Evolutionary conservation across 2,888 invertebrate genomes (phyloP).

Genomic region (Pristionchus fissidentatus): DNA sequence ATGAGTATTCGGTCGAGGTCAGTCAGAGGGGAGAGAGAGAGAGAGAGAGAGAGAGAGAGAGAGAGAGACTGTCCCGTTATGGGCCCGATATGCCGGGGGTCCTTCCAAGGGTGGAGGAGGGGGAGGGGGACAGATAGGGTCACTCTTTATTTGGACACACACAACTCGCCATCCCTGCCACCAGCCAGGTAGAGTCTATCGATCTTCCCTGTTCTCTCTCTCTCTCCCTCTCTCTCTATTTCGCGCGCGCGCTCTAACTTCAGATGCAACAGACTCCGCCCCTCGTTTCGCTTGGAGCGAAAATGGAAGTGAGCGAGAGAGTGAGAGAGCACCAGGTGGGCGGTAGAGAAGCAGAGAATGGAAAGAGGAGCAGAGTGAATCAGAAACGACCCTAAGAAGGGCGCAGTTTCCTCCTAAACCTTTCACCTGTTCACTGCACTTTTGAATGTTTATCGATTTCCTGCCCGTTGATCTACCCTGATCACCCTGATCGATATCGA

Average conservation of each 20-base stretch:
- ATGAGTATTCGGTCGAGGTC: conserved; percentile 36
- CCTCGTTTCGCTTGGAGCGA: conserved; percentile 3
- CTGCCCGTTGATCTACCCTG: conserved; percentile 5
- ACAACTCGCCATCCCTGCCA: no score
- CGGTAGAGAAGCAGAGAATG: background rate
- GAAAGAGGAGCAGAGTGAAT: background rate
- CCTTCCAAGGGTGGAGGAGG: no score
- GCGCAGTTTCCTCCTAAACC: background rate
- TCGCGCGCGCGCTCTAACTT: conserved; percentile 11
- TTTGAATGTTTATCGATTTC: background rate
- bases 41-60: background rate
- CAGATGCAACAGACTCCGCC: conserved; percentile 15
- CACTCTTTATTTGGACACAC: conserved; percentile 20
- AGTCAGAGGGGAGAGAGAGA: conserved; percentile 8
- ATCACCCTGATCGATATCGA: conserved; percentile 22
- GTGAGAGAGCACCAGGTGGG: conserved; percentile 28
- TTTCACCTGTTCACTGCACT: background rate
- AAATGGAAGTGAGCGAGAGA: background rate
- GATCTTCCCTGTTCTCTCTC: no score
- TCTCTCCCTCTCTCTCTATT: background rate
- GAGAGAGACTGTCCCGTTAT: no score
- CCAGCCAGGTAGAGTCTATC: conserved; percentile 7
- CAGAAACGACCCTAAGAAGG: conserved; percentile 1
- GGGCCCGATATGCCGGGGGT: no score
- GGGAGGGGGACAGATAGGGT: conserved; percentile 13